Base-by-base conservation (phyloP, 1,140 invertebrate species). In the Rhopalosiphum padi region DNA sequence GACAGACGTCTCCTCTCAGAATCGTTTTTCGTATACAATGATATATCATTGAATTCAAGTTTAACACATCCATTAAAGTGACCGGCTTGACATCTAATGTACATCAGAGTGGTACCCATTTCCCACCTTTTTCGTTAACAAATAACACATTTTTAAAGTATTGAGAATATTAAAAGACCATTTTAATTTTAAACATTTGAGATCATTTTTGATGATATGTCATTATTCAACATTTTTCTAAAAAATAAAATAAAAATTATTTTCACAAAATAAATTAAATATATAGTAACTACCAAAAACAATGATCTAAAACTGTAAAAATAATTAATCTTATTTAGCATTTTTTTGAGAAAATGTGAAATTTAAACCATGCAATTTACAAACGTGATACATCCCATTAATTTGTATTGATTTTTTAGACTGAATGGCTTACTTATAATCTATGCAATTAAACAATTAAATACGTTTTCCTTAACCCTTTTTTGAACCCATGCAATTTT, bases 351-450 rank as follows among this genome's bases (percentile, higher is more conserved):
- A 68, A 68, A 15, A 68, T 30, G 23, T 83, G 37, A 9, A 83
- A 22, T 25, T 23, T 37, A 83, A 83, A 41, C 82, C 46, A 21
- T 35, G 25, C 18, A 88, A 30, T 88, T 51, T 88, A 88, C n/a
- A 48, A 88, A 88, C 46, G 5, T 21, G 2, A 88, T 22, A 51
- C 86, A n/a, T 8, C n/a, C 46, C 86, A 88, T 88, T 88, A 88
- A 51, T 48, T 51, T 88, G 86, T 35, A 88, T 88, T 88, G 86
- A 35, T 86, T 88, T 51, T 87, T 51, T 51, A 48, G 15, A 48
- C 18, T 4, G 25, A 51, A 88, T 22, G 30, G 86, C 86, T 48
- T 51, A 48, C 18, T 35, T 35, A 23, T 88, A 30, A 51, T 88
- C 86, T 88, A 18, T 30, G 18, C 46, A 88, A 88, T 88, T 88